Percentiles rank a stretch among this genome's conserved stretches.
phyloP scores from a whole-genome alignment of 2,797 vertebrate species.

The Acanthopagrus latus region DNA sequence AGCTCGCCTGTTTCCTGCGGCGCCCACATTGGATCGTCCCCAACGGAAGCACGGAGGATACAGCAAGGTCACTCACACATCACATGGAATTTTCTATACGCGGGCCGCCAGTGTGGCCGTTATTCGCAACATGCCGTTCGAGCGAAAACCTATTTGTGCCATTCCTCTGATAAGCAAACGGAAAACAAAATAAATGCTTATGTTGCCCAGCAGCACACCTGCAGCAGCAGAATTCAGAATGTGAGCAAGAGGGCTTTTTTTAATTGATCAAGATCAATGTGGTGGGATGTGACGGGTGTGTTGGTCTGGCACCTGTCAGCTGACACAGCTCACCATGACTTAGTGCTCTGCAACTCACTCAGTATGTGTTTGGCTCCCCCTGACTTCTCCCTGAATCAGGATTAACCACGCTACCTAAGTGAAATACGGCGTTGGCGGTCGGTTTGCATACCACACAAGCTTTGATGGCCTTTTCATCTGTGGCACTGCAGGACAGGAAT shows the following conservation, averaged over 20 bases:
- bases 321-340: slow-evolving; percentile 19
- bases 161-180: slow-evolving; percentile 40
- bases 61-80: slow-evolving; percentile 63
- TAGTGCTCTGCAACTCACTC: slow-evolving; percentile 10
- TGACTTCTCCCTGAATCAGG: slow-evolving; percentile 28
- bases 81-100: slow-evolving; percentile 42
- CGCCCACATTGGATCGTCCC: slow-evolving; percentile 43
- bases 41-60: slow-evolving; percentile 45
- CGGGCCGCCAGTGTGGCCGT: slow-evolving; percentile 15
- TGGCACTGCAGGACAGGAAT: slow-evolving; percentile 69
- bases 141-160: slow-evolving; percentile 36
- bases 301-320: slow-evolving; percentile 13
- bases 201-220: slow-evolving; percentile 9
- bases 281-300: slow-evolving; percentile 11
- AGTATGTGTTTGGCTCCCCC: slow-evolving; percentile 11
- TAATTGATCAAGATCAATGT: slow-evolving; percentile 32
- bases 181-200: slow-evolving; percentile 16
- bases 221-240: slow-evolving; percentile 18
- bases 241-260: slow-evolving; percentile 21
- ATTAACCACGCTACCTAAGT: slow-evolving; percentile 49
- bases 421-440: slow-evolving; percentile 39
- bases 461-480: slow-evolving; percentile 66
- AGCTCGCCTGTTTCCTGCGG: slow-evolving; percentile 29
- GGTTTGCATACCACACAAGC: slow-evolving; percentile 60
- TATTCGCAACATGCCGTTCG: slow-evolving; percentile 22